These are phyloP conservation scores for Vespertilio murinus DNA, from an alignment of 2,797 vertebrate species.

Conservation along the genomic window DNA sequence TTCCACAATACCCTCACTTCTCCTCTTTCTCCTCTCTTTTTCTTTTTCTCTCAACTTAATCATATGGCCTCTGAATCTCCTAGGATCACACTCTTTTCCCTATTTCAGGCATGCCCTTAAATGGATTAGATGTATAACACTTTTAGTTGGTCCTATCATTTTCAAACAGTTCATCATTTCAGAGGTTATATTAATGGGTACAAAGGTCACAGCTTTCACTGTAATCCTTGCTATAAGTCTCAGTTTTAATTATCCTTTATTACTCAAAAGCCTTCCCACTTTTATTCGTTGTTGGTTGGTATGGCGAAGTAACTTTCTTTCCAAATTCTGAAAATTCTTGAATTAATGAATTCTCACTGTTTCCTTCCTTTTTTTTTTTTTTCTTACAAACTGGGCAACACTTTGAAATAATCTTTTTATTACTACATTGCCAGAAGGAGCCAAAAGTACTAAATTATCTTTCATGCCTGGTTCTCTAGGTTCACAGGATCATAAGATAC, in stretches of 20 bases:
- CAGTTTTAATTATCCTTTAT: slow-evolving; percentile 20
- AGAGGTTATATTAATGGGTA: not conserved
- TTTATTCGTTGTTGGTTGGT: not conserved
- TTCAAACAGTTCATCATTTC: not conserved
- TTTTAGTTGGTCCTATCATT: not conserved
- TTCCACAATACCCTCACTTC: not conserved
- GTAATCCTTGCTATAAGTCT: not conserved
- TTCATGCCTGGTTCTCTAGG: not conserved
- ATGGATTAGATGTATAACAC: not conserved
- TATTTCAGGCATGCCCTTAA: not conserved
- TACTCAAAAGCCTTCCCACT: not conserved
- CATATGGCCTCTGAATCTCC: not conserved
- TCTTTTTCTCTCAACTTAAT: not conserved
- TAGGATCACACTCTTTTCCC: not conserved
- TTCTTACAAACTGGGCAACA: not conserved
- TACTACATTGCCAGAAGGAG: not conserved
- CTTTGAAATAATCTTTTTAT: not conserved
- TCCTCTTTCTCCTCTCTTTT: not conserved
- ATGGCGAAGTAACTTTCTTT: not conserved
- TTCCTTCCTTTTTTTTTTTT: not conserved
- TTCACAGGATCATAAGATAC: not conserved
- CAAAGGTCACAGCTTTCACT: not conserved
- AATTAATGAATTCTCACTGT: not conserved
- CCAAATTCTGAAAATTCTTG: not conserved
- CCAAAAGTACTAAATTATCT: not conserved